Evolutionary conservation across 2,113 vertebrate species (phyloP).

Genomic region (Globicephala melas): DNA sequence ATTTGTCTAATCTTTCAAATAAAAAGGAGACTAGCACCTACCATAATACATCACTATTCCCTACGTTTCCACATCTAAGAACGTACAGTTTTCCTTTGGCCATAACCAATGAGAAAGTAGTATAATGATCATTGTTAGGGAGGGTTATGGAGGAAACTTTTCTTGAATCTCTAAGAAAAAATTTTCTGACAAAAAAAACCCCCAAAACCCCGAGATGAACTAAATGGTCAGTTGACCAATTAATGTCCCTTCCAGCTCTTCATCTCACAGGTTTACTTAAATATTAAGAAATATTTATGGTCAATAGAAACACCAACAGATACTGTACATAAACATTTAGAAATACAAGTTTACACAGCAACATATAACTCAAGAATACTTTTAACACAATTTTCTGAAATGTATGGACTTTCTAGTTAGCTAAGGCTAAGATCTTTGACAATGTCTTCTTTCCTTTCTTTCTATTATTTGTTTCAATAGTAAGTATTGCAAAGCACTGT

Average conservation of each 20-base stretch:
- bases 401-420: neutral
- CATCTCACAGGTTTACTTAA: neutral
- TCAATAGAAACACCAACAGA: neutral
- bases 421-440: neutral
- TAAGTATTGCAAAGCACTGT: neutral
- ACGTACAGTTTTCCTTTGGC: neutral
- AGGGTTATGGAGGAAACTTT: neutral
- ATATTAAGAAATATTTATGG: neutral
- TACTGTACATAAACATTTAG: neutral
- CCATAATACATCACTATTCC: neutral
- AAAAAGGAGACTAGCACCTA: neutral
- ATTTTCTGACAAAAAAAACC: neutral
- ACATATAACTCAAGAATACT: neutral
- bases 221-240: neutral
- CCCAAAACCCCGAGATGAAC: neutral
- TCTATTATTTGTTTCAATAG: neutral
- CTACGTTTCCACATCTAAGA: neutral
- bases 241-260: neutral
- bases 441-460: neutral
- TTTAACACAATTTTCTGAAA: neutral
- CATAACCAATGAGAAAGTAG: neutral
- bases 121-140: neutral
- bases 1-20: neutral
- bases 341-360: neutral
- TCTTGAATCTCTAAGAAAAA: neutral